Evolutionary conservation across 2,797 vertebrate species (phyloP).

Genomic region (Capromys pilorides): DNA sequence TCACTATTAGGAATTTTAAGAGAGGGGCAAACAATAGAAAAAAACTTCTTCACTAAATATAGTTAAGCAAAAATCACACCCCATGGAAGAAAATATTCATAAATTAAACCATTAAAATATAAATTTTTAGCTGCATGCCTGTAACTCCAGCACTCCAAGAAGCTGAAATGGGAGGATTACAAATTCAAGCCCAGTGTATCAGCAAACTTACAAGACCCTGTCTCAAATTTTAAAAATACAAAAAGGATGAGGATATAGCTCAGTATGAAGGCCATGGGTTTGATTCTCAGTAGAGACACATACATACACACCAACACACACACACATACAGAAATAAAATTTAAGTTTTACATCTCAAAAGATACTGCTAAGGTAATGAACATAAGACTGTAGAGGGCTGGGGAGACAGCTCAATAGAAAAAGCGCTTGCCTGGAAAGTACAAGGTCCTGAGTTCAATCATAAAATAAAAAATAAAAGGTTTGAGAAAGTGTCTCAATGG

Average conservation of each 20-base stretch:
- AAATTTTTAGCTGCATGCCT: neutral
- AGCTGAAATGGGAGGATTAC: neutral
- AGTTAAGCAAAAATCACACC: constrained; percentile 9
- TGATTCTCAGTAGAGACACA: neutral
- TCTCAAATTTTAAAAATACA: neutral
- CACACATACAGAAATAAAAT: neutral
- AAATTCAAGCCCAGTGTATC: neutral
- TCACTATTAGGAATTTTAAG: no score
- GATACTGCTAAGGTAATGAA: neutral
- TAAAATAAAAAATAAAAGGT: neutral
- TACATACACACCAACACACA: neutral
- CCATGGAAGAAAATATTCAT: neutral
- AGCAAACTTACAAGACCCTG: neutral
- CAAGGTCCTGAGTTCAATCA: no score
- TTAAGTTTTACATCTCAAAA: neutral
- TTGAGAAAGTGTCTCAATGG: neutral
- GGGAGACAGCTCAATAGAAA: no score
- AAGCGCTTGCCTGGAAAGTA: no score
- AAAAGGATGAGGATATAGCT: neutral
- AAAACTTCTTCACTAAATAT: neutral
- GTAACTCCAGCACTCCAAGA: neutral
- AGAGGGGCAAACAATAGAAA: neutral
- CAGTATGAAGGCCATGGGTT: neutral
- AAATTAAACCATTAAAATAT: neutral
- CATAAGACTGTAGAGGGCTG: neutral